A percentile compares a stretch with the other conserved stretches of the same genome.
phyloP scores from a whole-genome alignment of 2,113 vertebrate genomes.

The Notarius lentiginosus region DNA sequence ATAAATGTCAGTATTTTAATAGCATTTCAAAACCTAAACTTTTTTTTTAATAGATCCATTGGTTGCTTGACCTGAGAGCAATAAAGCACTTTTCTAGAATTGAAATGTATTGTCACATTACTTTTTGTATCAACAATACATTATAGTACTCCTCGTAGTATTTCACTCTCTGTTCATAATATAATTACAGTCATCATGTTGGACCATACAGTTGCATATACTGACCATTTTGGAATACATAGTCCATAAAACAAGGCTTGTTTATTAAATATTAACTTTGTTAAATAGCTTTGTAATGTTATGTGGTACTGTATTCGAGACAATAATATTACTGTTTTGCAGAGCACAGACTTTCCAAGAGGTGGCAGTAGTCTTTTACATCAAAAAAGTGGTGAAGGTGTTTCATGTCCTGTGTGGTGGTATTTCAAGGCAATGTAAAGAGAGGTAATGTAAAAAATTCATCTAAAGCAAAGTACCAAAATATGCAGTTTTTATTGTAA shows the following conservation, averaged over 20 bases:
- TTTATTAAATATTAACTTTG: not conserved
- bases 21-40: too few species aligned
- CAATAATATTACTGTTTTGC: not conserved
- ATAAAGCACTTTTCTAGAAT: too few species aligned
- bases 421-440: not conserved
- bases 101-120: too few species aligned
- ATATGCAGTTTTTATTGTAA: not conserved
- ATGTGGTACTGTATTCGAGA: not conserved
- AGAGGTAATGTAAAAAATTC: not conserved
- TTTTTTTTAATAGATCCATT: too few species aligned
- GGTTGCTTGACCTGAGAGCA: too few species aligned
- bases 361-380: not conserved
- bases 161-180: not conserved
- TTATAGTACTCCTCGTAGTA: not conserved
- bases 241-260: not conserved
- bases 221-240: not conserved
- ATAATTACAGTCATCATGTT: not conserved
- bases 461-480: not conserved
- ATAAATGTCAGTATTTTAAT: too few species aligned
- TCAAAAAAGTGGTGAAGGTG: not conserved
- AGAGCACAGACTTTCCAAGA: not conserved
- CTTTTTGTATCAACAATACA: not conserved
- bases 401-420: not conserved
- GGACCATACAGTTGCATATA: not conserved
- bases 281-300: not conserved